Base-by-base conservation (phyloP, 23 tunicate genomes). In the Halocynthia aurantium region DNA sequence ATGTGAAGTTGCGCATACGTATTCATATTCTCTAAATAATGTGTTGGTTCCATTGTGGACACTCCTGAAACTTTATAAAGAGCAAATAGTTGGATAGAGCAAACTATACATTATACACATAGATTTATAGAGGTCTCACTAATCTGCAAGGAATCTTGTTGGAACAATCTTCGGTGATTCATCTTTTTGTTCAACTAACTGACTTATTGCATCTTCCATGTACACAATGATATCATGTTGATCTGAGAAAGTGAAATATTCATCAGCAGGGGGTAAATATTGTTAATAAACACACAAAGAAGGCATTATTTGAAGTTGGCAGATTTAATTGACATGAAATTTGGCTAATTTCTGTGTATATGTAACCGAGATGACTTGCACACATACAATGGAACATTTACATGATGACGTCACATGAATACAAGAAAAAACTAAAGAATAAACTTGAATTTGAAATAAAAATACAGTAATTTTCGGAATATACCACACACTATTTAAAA, bases 161-260 rank as follows among this genome's bases (percentile, higher is more conserved):
- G 85, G 86, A 53, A 82, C 70, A 20, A 85, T 75, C 76, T 90
- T 89, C 7, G 82, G 40, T 64, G 88, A 83, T 69, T 90, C 97
- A 8, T 90, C 90, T 71, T 81, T 85, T 40, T 85, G 77, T 81
- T 79, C 83, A 10, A 85, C 61, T 9, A 90, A 62, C 50, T 90
- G 90, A 63, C 57, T 55, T 17, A 90, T 76, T 63, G 97, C 97
- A 81, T 90, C 97, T 77, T 90, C 86, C 22, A 85, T 52, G 72
- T 90, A 90, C 44, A 76, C 44, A 69, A 68, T 10, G 55, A 90
- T 71, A 51, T 90, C 57, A 71, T 90, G 97, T 22, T 73, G 75
- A 18, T 77, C 96, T 80, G 62, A 70, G 76, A 82, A 60, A 31
- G 44, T 31, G 44, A 31, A 31, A 31, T 31, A 4, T 31, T 31